These are phyloP conservation scores for Campoletis raptor DNA, from an alignment of 2,888 invertebrate genomes.

Conservation along the genomic window DNA sequence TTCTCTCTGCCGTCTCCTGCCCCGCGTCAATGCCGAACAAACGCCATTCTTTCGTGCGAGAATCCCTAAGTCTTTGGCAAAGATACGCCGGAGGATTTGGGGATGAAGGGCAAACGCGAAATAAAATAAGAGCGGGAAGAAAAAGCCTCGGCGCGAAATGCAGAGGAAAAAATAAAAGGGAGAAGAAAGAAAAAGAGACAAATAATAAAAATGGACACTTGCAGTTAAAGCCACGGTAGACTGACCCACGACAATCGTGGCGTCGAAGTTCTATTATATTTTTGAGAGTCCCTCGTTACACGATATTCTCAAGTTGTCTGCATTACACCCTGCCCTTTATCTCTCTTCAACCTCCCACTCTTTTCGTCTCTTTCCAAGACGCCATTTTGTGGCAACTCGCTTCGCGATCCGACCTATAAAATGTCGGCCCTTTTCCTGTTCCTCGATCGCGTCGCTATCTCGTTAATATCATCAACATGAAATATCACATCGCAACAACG, in stretches of 20 bases:
- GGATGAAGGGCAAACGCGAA: constrained; percentile 56
- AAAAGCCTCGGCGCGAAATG: constrained; percentile 63
- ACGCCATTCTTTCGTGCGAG: constrained; percentile 55
- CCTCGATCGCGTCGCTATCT: constrained; percentile 71
- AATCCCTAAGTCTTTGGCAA: constrained; percentile 26
- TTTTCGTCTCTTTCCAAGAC: constrained; percentile 65
- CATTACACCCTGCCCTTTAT: constrained; percentile 71
- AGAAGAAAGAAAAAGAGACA: constrained; percentile 63
- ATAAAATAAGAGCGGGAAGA: constrained; percentile 64
- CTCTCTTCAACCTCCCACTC: constrained; percentile 67
- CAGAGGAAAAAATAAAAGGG: constrained; percentile 39
- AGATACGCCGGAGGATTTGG: constrained; percentile 25
- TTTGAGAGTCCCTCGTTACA: constrained; percentile 82
- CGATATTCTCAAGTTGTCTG: constrained; percentile 72
- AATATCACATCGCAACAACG: constrained; percentile 29
- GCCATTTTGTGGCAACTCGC: constrained; percentile 21
- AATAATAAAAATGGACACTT: constrained; percentile 83
- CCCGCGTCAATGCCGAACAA: constrained; percentile 33
- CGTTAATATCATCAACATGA: constrained; percentile 39
- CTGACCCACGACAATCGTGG: constrained; percentile 83
- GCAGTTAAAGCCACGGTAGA: constrained; percentile 83
- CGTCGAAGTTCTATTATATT: constrained; percentile 77
- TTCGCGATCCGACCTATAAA: constrained; percentile 77
- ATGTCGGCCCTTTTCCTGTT: constrained; percentile 78
- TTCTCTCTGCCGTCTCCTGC: constrained; percentile 68